Evolutionary conservation across 2,113 vertebrate genomes (phyloP).

Genomic region (Pedionomus torquatus): DNA sequence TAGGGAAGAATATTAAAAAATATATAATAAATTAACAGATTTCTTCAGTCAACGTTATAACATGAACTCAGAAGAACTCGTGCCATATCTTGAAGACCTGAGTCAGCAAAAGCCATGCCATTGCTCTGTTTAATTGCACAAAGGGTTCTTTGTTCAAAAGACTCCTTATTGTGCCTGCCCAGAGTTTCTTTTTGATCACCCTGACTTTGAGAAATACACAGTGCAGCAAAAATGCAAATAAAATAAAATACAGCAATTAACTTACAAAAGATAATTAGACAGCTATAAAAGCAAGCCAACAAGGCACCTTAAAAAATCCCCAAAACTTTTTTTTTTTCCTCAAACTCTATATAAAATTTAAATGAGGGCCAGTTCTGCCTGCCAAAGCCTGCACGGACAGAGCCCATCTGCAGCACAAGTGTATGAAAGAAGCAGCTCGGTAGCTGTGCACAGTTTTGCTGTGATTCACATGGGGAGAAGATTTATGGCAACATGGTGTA

Average conservation of each 20-base stretch:
- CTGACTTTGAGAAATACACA: neutral
- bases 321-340: neutral
- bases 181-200: neutral
- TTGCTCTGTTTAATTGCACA: neutral
- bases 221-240: neutral
- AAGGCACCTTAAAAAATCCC: neutral
- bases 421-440: neutral
- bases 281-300: neutral
- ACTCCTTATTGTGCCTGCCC: neutral
- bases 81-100: neutral
- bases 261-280: neutral
- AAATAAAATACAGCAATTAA: neutral
- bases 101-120: neutral
- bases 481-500: constrained; percentile 38
- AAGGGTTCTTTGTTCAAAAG: neutral
- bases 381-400: constrained; percentile 31
- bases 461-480: constrained; percentile 25
- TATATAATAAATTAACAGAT: too few relatives aligned
- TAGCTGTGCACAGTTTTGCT: neutral
- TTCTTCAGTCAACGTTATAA: neutral
- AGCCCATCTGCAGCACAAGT: neutral
- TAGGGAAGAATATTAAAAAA: neutral
- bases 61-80: neutral
- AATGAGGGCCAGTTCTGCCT: neutral
- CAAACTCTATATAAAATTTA: neutral